Evolutionary conservation across 2,113 vertebrate genomes (phyloP).

Genomic region (Xerus inauris): DNA sequence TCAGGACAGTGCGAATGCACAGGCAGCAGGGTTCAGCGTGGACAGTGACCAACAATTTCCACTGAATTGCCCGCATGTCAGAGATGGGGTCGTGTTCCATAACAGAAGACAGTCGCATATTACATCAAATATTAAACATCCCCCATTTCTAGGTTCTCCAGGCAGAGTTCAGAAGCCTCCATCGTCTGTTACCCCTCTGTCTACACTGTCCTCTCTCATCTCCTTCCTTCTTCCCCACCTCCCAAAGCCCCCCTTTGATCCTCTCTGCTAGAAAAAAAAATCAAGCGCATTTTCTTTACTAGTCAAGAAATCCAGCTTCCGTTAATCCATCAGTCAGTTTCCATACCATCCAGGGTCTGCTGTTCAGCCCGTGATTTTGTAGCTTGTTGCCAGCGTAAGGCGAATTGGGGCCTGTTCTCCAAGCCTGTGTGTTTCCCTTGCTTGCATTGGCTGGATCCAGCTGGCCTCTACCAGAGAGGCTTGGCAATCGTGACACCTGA

Average conservation of each 20-base stretch:
- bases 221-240: not conserved
- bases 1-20: too few species aligned
- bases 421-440: not conserved
- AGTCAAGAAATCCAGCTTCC: not conserved
- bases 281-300: not conserved
- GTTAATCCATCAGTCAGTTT: not conserved
- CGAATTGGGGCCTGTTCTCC: not conserved
- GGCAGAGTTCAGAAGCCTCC: not conserved
- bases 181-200: rapidly evolving
- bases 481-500: not conserved
- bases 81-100: too few species aligned
- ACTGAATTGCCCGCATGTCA: too few species aligned
- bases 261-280: not conserved
- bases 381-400: not conserved
- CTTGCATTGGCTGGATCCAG: not conserved
- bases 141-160: too few species aligned
- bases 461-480: not conserved
- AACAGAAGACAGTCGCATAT: too few species aligned
- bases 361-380: not conserved
- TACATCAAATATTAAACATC: too few species aligned
- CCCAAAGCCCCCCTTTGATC: not conserved
- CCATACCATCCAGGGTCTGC: not conserved
- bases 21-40: too few species aligned
- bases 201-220: too few species aligned
- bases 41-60: too few species aligned